phyloP scores from a whole-genome alignment of 2,797 vertebrate species.

The Pantherophis vulpinus region DNA sequence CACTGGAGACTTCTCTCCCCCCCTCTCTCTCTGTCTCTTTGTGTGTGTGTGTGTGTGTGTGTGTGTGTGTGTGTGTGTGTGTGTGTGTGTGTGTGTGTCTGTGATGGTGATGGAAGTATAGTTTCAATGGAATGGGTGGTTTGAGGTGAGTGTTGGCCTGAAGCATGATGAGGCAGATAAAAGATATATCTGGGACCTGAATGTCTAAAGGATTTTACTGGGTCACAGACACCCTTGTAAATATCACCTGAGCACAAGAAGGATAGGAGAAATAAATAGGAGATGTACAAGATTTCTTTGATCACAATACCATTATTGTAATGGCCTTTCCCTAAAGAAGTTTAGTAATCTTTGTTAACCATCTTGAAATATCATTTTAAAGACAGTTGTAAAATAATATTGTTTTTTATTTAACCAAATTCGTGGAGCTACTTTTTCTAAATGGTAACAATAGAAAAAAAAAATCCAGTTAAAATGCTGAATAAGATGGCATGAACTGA shows the following conservation, averaged over 20 bases:
- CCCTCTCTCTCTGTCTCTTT: no score
- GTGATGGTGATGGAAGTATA: neutral
- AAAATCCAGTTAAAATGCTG: neutral
- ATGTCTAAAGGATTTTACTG: neutral
- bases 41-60: no score
- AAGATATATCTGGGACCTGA: neutral
- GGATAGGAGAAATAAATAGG: neutral
- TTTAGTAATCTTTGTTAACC: neutral
- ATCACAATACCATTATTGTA: neutral
- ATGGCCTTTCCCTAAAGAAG: neutral
- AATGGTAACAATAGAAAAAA: neutral
- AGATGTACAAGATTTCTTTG: neutral
- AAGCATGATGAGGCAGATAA: neutral
- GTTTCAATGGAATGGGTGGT: slow-evolving; percentile 21
- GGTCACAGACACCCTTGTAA: neutral
- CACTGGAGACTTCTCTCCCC: neutral
- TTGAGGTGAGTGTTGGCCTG: neutral
- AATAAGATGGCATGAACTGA: neutral
- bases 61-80: no score
- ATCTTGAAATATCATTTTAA: neutral
- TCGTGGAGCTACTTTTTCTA: neutral
- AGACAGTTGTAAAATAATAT: neutral
- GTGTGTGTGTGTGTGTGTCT: neutral
- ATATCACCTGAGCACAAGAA: neutral
- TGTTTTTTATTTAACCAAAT: neutral